Conservation (phyloP, 2,888 invertebrate species). For the Teleiodes luculella region DNA sequence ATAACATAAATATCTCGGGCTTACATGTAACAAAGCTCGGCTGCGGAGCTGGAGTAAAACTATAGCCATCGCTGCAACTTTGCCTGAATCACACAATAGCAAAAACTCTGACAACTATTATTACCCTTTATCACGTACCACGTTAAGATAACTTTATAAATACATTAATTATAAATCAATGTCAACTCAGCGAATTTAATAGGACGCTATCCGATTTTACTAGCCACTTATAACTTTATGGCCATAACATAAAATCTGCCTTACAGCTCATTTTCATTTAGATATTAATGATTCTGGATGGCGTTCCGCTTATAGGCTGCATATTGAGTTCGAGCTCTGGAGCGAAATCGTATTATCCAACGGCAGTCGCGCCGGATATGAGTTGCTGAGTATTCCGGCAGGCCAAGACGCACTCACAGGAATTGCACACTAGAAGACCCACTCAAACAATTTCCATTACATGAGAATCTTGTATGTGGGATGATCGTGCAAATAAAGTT, state of each 20-base stretch:
- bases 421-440: not conserved
- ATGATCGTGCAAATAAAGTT: not conserved
- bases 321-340: conserved; percentile 12
- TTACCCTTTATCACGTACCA: not conserved
- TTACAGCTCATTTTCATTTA: not conserved
- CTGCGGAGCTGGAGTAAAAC: not conserved
- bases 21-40: not conserved
- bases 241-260: not conserved
- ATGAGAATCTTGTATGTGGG: not conserved
- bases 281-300: not conserved
- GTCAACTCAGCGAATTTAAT: not conserved
- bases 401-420: not conserved
- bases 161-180: not conserved
- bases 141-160: not conserved
- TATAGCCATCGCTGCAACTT: not conserved
- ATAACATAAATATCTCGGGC: conserved; percentile 3
- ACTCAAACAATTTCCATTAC: not conserved
- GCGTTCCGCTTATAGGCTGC: conserved; percentile 2
- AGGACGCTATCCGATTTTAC: not conserved
- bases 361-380: conserved; percentile 13
- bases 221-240: not conserved
- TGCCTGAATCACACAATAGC: not conserved
- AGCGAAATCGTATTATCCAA: conserved; percentile 15
- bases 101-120: not conserved
- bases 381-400: conserved; percentile 9